Conservation (phyloP, 2,888 invertebrate species). For the Scaptomyza caliginosa region DNA sequence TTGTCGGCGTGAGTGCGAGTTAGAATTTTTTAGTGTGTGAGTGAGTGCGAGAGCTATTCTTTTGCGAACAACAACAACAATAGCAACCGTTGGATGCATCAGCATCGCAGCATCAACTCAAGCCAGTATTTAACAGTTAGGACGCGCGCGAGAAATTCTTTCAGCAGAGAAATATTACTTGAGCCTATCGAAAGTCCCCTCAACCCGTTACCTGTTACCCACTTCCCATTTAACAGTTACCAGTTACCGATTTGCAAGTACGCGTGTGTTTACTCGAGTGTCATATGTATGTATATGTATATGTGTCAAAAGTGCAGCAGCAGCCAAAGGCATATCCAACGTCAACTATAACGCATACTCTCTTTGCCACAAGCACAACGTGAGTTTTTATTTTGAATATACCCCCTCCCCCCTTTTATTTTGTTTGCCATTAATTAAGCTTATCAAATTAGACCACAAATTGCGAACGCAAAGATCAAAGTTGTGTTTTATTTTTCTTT, state of each 20-base stretch:
- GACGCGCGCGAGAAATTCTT: conserved; percentile 47
- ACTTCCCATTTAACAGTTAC: neutral
- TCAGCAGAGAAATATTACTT: conserved; percentile 14
- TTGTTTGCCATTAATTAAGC: conserved; percentile 51
- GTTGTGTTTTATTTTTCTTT: conserved; percentile 44
- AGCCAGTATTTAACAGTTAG: conserved; percentile 37
- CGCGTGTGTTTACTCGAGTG: neutral
- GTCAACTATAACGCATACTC: conserved; percentile 7
- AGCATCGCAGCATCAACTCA: conserved; percentile 14
- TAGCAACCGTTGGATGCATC: conserved; percentile 10
- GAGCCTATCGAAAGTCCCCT: neutral
- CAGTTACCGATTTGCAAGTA: conserved; percentile 9
- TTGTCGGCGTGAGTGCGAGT: conserved; percentile 56
- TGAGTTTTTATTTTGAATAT: conserved; percentile 59
- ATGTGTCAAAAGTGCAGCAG: neutral
- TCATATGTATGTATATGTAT: neutral
- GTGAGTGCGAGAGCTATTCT: conserved; percentile 36
- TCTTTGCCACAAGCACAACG: conserved; percentile 31
- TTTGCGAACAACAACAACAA: conserved; percentile 35
- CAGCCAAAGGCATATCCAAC: conserved; percentile 16
- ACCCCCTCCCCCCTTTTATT: no score
- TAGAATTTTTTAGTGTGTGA: conserved; percentile 2
- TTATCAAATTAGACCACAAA: conserved; percentile 53
- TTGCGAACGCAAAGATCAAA: conserved; percentile 52
- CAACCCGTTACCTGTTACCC: conserved; percentile 6